phyloP scores from a whole-genome alignment of 2,113 vertebrate species.

The Passer domesticus region DNA sequence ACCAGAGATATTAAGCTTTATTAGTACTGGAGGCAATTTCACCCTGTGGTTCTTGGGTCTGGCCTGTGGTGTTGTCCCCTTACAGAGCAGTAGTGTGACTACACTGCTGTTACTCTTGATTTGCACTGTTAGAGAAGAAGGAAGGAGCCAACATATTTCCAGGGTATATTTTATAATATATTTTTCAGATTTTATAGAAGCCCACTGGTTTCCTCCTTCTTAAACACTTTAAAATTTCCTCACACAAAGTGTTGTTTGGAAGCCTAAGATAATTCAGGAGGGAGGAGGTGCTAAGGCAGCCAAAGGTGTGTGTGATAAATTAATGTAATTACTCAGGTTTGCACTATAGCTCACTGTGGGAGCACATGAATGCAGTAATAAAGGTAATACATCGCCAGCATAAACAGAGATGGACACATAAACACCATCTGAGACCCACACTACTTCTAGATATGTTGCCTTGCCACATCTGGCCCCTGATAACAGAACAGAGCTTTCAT shows the following conservation, averaged over 20 bases:
- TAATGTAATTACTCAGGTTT: conserved; percentile 9
- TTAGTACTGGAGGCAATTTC: background rate
- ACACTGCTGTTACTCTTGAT: background rate
- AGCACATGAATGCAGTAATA: background rate
- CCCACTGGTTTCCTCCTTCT: background rate
- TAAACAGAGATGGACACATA: background rate
- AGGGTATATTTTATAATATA: background rate
- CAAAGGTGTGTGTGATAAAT: conserved; percentile 11
- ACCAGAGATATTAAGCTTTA: background rate
- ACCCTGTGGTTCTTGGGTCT: background rate
- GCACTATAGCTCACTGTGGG: background rate
- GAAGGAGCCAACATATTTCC: background rate
- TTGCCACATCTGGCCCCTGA: conserved; percentile 11
- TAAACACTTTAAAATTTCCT: background rate
- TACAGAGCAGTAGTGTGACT: background rate
- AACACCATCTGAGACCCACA: conserved; percentile 11
- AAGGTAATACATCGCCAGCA: background rate
- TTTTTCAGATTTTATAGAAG: conserved; percentile 10
- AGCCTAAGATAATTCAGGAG: background rate
- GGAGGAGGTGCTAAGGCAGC: background rate
- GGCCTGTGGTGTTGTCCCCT: background rate
- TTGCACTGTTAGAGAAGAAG: background rate
- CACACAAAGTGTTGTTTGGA: background rate
- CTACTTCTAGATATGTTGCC: background rate
- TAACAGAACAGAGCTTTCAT: conserved; percentile 7